Evolutionary conservation across 37 sponge, comb jelly and placozoan genomes (phyloP).

Genomic region (Theonella swinhoei): DNA sequence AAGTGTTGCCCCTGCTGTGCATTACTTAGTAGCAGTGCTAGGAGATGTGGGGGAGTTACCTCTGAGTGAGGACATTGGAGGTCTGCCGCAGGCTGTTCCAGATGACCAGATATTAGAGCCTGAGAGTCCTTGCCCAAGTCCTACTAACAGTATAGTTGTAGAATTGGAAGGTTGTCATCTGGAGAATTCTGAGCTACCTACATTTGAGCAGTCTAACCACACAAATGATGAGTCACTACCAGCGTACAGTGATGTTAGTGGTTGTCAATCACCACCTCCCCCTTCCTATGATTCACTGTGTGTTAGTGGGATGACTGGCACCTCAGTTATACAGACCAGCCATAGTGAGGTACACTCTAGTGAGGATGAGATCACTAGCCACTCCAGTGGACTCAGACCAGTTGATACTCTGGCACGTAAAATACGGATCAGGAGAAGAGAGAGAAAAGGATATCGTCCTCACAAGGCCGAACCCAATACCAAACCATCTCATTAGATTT

Average conservation of each 20-base stretch:
- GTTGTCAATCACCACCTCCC: background rate
- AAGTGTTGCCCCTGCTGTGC: constrained; percentile 26
- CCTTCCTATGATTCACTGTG: background rate
- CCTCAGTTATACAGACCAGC: no score
- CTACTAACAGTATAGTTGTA: background rate
- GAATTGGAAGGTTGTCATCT: background rate
- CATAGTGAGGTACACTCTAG: no score
- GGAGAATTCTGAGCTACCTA: no score
- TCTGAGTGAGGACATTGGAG: constrained; percentile 40
- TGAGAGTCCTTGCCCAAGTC: background rate
- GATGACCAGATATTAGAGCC: background rate
- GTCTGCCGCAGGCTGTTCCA: constrained; percentile 11
- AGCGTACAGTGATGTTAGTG: background rate
- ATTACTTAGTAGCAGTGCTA: constrained; percentile 36
- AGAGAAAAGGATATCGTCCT: background rate
- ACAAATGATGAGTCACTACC: background rate
- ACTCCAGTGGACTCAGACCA: no score
- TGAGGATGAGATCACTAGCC: no score
- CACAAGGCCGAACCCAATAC: no score
- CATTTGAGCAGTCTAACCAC: background rate
- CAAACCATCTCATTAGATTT: no score
- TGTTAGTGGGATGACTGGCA: no score
- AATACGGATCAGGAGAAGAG: background rate
- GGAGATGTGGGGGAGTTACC: background rate
- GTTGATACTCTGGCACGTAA: background rate